phyloP scores from a whole-genome alignment of 2,888 invertebrate genomes.

The Hirtodrosophila duncani region DNA sequence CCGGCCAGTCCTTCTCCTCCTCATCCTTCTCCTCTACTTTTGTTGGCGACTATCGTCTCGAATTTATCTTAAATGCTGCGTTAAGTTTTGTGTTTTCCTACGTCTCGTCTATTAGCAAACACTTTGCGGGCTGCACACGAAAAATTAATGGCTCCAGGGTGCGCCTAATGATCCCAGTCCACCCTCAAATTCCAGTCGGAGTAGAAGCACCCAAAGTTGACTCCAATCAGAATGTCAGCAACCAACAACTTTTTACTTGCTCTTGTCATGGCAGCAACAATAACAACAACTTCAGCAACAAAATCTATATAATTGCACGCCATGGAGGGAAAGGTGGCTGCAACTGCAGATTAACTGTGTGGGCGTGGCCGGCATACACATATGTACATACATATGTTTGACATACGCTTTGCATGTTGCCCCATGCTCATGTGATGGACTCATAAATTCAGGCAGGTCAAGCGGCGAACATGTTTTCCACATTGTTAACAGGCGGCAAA shows the following conservation, averaged over 20 bases:
- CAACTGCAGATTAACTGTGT: too few relatives aligned
- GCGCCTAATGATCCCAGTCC: conserved; percentile 58
- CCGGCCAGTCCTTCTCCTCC: neutral
- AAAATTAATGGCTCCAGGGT: conserved; percentile 62
- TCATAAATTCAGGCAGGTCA: conserved; percentile 65
- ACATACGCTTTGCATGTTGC: conserved; percentile 58
- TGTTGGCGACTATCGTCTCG: conserved; percentile 48
- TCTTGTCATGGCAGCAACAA: conserved; percentile 45
- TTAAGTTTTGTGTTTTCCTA: conserved; percentile 44
- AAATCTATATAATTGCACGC: conserved; percentile 64
- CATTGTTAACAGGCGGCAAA: conserved; percentile 1
- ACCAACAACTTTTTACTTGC: conserved; percentile 51
- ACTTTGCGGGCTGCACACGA: conserved; percentile 53
- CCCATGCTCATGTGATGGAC: conserved; percentile 38
- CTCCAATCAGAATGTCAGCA: conserved; percentile 60
- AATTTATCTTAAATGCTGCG: conserved; percentile 69
- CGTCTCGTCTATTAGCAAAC: conserved; percentile 44
- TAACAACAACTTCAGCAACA: conserved; percentile 30
- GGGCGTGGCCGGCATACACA: conserved; percentile 12
- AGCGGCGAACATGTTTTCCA: conserved; percentile 50
- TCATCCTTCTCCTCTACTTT: neutral
- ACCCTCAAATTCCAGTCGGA: too few relatives aligned
- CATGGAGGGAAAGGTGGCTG: neutral
- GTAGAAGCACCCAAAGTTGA: conserved; percentile 36
- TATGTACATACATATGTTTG: conserved; percentile 22